phyloP scores from a whole-genome alignment of 2,888 invertebrate genomes.

The Acronicta leporina region DNA sequence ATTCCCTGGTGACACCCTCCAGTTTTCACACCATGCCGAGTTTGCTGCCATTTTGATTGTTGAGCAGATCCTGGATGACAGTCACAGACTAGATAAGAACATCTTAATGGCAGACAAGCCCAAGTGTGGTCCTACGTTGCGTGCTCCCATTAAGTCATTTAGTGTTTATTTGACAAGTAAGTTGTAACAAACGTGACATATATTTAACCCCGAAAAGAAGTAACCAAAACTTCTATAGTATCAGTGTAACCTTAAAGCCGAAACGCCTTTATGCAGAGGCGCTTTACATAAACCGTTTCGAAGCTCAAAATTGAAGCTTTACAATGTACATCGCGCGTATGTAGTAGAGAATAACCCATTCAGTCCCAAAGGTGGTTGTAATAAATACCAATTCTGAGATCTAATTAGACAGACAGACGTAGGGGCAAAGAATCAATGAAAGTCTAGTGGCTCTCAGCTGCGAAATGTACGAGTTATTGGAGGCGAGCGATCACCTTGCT shows the following conservation, averaged over 20 bases:
- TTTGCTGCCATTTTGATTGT: slow-evolving; percentile 47
- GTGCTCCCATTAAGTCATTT: slow-evolving; percentile 22
- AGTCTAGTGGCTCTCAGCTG: slow-evolving; percentile 20
- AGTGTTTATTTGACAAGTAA: slow-evolving; percentile 20
- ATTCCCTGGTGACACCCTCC: slow-evolving; percentile 64
- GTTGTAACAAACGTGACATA: background rate
- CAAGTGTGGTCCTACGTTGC: slow-evolving; percentile 22
- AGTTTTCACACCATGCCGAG: slow-evolving; percentile 44
- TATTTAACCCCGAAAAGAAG: background rate
- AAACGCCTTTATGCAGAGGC: slow-evolving; percentile 32
- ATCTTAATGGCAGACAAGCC: slow-evolving; percentile 41
- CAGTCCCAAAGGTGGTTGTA: slow-evolving; percentile 1
- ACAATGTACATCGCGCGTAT: background rate
- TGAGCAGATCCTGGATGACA: slow-evolving; percentile 19
- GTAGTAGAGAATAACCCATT: background rate
- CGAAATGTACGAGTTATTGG: slow-evolving; percentile 30
- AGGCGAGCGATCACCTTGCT: slow-evolving; percentile 21
- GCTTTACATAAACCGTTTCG: background rate
- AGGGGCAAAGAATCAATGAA: slow-evolving; percentile 45
- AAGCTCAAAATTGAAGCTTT: slow-evolving; percentile 5
- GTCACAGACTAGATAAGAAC: slow-evolving; percentile 7
- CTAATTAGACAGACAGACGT: slow-evolving; percentile 26
- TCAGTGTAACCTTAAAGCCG: slow-evolving; percentile 30
- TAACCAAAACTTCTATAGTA: background rate
- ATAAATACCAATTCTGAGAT: slow-evolving; percentile 21